These are phyloP conservation scores for Solenopsis invicta DNA, from an alignment of 1,140 invertebrate species.

Conservation along the genomic window DNA sequence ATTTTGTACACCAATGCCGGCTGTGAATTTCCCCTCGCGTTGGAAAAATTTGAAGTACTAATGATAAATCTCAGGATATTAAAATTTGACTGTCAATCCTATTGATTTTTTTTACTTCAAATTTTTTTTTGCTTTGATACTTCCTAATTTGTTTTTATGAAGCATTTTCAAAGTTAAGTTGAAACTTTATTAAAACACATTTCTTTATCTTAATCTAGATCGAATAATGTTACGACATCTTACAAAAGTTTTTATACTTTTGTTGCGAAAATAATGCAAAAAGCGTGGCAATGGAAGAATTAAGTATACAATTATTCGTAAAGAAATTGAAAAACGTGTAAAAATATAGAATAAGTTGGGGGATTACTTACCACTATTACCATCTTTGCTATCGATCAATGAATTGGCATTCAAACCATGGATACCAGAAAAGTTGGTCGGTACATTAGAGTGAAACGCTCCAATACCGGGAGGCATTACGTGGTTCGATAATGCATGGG, in stretches of 20 bases:
- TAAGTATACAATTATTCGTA: neutral
- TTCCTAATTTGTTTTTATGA: neutral
- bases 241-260: neutral
- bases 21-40: no score
- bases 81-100: neutral
- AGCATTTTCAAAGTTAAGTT: neutral
- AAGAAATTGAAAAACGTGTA: neutral
- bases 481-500: slow-evolving; percentile 71
- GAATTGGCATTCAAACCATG: slow-evolving; percentile 74
- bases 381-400: slow-evolving; percentile 78
- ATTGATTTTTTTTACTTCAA: neutral
- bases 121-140: neutral
- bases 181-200: neutral
- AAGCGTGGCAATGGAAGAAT: neutral
- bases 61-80: neutral
- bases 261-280: slow-evolving; percentile 9
- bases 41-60: neutral
- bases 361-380: slow-evolving; percentile 75
- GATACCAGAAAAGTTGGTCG: slow-evolving; percentile 66
- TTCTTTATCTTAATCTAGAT: neutral
- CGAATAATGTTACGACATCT: neutral
- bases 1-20: no score
- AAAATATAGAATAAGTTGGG: neutral
- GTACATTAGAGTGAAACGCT: slow-evolving; percentile 75
- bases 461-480: slow-evolving; percentile 70